Percentiles rank a stretch among this genome's conserved stretches.
Conservation (phyloP, 2,888 invertebrate species). For the Drosophila meridionalis region DNA sequence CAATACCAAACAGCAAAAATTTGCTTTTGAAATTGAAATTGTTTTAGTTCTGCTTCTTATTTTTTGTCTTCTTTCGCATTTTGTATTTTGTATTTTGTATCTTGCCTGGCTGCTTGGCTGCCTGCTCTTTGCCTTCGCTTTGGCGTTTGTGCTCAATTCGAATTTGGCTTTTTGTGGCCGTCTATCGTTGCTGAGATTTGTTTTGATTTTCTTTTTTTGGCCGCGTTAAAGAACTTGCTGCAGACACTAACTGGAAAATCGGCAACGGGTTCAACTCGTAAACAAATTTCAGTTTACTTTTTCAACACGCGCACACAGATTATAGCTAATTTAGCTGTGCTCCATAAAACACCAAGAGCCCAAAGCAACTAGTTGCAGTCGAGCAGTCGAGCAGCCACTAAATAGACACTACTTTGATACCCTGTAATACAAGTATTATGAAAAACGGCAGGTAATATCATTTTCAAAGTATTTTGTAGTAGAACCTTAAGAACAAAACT, state of each 20-base stretch:
- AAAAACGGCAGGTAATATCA: too few species aligned
- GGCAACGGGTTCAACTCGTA: conserved; percentile 50
- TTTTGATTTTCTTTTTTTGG: conserved; percentile 49
- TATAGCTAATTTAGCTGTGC: conserved; percentile 60
- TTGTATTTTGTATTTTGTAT: conserved; percentile 2
- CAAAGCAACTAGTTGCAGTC: conserved; percentile 14
- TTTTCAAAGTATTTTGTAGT: too few species aligned
- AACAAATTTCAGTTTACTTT: conserved; percentile 62
- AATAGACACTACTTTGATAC: background rate
- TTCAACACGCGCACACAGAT: conserved; percentile 39
- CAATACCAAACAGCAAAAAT: conserved; percentile 56
- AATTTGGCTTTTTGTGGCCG: conserved; percentile 41
- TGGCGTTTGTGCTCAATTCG: conserved; percentile 56
- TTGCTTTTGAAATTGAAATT: conserved; percentile 61
- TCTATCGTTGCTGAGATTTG: conserved; percentile 37
- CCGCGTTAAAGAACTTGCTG: conserved; percentile 71
- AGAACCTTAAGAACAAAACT: too few species aligned
- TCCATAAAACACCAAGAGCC: conserved; percentile 44
- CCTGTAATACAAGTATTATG: conserved; percentile 3
- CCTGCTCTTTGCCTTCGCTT: conserved; percentile 32
- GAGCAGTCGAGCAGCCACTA: background rate
- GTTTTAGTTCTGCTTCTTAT: conserved; percentile 41
- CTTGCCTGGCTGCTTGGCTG: conserved; percentile 19
- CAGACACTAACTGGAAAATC: conserved; percentile 55
- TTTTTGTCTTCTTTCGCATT: conserved; percentile 1